Percentiles rank a stretch among this genome's conserved stretches.
These are phyloP conservation scores for Pyrgilauda ruficollis DNA, from an alignment of 2,113 vertebrate genomes.

Conservation along the genomic window DNA sequence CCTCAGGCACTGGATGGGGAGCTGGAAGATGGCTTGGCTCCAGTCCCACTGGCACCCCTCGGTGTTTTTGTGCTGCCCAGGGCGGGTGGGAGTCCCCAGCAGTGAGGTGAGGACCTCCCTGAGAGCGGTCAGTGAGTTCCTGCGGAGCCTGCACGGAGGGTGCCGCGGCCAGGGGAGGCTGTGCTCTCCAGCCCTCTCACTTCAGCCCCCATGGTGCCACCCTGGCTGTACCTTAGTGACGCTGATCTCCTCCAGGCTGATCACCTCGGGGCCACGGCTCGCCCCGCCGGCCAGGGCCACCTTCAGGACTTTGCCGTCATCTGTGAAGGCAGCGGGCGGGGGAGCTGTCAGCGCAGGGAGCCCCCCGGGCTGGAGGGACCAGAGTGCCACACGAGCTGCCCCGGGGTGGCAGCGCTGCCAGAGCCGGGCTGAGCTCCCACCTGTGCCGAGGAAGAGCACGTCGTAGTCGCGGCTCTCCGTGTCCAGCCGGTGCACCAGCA, in stretches of 20 bases:
- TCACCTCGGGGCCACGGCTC: constrained; percentile 69
- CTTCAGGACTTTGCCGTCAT: constrained; percentile 82
- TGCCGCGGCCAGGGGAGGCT: too few relatives aligned
- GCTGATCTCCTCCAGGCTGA: constrained; percentile 79
- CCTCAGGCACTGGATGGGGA: neutral
- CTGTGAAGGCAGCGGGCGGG: constrained; percentile 39
- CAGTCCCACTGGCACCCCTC: neutral
- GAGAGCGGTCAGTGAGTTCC: neutral
- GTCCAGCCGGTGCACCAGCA: constrained; percentile 84
- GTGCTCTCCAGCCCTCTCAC: accelerated
- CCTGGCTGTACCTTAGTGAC: constrained; percentile 75
- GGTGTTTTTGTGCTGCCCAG: accelerated
- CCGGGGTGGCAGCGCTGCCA: accelerated
- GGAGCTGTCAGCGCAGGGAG: neutral
- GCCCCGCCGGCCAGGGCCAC: constrained; percentile 70
- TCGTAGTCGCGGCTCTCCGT: constrained; percentile 71
- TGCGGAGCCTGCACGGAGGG: neutral
- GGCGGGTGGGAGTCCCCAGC: neutral
- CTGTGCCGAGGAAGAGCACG: constrained; percentile 85
- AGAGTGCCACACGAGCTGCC: accelerated
- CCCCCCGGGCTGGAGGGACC: accelerated
- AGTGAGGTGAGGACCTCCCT: accelerated
- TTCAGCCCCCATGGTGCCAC: neutral
- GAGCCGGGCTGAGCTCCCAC: constrained; percentile 39
- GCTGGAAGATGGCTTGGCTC: neutral